A percentile compares a stretch with the other conserved stretches of the same genome.
These are phyloP conservation scores for Nesoenas mayeri DNA, from an alignment of 2,113 vertebrate genomes.

Conservation along the genomic window DNA sequence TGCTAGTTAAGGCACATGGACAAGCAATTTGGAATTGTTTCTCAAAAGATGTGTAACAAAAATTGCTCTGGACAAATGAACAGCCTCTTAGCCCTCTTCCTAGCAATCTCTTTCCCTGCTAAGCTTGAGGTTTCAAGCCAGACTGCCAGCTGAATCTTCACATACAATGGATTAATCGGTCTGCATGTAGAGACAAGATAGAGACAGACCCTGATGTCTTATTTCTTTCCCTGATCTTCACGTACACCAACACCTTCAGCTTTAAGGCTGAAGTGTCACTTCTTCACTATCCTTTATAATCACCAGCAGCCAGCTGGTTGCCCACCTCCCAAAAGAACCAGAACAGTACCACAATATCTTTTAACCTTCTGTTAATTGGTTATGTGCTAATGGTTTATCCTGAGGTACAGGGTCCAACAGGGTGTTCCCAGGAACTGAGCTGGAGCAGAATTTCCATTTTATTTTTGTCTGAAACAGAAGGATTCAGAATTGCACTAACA, in stretches of 20 bases:
- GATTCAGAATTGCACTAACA: background rate
- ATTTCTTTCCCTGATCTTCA: background rate
- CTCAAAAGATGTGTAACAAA: background rate
- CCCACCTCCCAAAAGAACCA: background rate
- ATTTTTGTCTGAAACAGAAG: background rate
- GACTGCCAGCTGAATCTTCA: background rate
- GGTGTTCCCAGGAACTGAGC: background rate
- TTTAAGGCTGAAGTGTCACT: background rate
- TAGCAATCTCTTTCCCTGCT: background rate
- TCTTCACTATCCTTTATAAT: background rate
- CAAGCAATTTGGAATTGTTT: background rate
- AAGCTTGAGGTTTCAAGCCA: rapidly evolving
- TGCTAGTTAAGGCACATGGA: background rate
- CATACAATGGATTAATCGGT: background rate
- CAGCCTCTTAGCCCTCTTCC: background rate
- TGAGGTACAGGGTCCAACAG: background rate
- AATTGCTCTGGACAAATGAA: background rate
- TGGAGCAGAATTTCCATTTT: background rate
- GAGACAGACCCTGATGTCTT: background rate
- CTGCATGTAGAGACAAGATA: background rate
- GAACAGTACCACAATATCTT: background rate
- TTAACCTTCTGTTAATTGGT: background rate
- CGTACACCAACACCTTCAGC: background rate
- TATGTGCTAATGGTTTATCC: background rate
- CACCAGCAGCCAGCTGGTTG: background rate